Evolutionary conservation across 2,113 vertebrate species (phyloP), one percentile per base, ranked within the genome.

Genomic region (Macaca mulatta): DNA sequence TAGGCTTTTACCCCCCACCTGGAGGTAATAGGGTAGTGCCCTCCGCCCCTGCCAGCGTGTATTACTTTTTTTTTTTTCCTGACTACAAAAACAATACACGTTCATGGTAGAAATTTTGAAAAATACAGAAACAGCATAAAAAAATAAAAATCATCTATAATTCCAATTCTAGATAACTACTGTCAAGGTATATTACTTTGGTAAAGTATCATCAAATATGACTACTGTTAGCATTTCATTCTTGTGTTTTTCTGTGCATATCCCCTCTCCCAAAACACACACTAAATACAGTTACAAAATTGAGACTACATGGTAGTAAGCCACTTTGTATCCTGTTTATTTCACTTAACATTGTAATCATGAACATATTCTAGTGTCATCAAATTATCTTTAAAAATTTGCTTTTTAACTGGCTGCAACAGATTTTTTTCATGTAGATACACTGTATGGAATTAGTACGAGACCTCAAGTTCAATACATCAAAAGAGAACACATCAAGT

Each of bases 21-120:
- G 11, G 85, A 90, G 27, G 35, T 87, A 93, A 96, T 59, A 59
- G 14, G 23, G 70, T 84, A 64, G 23, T 83, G 67, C 5, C 11
- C n/a, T 43, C 22, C 3, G 69, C 38, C n/a, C 35, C 69, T 78
- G 70, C n/a, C 40, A 87, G 20, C 20, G 72, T 38, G 30, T 64
- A 32, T 64, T 38, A 72, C n/a, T 38, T 38, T 38, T 72, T 45
- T 45, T 43, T 72, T 72, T 72, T 84, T 48, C 55, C 57, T 92
- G 69, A 93, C 55, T 93, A 25, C 25, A 86, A 84, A 96, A 92
- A 11, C 25, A 90, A 96, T 77, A 81, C 27, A 77, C 6, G 3
- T 89, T 85, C 35, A 96, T 74, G 43, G 8, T 45, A 91, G 90
- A 91, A 93, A 95, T 80, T 92, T 93, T 96, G 50, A 89, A 93